These are phyloP conservation scores for Pecten maximus DNA, from an alignment of 2,888 invertebrate genomes.

Conservation along the genomic window DNA sequence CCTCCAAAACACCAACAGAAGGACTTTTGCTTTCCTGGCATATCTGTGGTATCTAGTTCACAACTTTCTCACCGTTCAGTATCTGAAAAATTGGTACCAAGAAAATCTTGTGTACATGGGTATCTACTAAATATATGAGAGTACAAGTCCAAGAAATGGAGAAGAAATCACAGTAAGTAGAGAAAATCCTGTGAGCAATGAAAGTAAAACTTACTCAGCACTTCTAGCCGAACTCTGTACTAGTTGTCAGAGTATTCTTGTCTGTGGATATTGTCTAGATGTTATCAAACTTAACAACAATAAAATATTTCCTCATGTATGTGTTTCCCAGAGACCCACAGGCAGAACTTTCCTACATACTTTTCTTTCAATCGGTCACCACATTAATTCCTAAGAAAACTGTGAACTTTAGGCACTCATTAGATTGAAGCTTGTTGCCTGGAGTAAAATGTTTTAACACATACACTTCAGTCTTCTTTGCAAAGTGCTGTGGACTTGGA, in stretches of 20 bases:
- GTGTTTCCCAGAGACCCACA: conserved; percentile 13
- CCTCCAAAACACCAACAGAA: conserved; percentile 83
- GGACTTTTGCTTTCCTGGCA: conserved; percentile 65
- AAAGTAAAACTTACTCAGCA: neutral
- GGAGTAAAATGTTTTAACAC: conserved; percentile 12
- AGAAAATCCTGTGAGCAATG: neutral
- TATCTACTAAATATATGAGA: neutral
- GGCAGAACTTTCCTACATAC: conserved; percentile 4
- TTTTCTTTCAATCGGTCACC: neutral
- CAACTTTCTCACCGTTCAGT: neutral
- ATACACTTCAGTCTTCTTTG: neutral
- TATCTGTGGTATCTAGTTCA: conserved; percentile 47
- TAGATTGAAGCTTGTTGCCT: neutral
- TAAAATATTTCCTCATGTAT: neutral
- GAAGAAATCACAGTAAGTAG: neutral
- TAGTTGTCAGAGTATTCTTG: neutral
- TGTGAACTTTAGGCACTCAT: neutral
- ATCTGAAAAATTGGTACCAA: neutral
- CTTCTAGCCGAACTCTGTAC: neutral
- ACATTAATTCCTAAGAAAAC: neutral
- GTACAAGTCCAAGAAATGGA: neutral
- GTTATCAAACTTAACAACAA: conserved; percentile 21
- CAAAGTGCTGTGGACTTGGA: neutral
- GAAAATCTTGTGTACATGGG: neutral
- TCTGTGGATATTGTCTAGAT: neutral